Evolutionary conservation across 1,140 invertebrate genomes (phyloP), one percentile per base, ranked within the genome.

Genomic region (Lasioglossum albipes): DNA sequence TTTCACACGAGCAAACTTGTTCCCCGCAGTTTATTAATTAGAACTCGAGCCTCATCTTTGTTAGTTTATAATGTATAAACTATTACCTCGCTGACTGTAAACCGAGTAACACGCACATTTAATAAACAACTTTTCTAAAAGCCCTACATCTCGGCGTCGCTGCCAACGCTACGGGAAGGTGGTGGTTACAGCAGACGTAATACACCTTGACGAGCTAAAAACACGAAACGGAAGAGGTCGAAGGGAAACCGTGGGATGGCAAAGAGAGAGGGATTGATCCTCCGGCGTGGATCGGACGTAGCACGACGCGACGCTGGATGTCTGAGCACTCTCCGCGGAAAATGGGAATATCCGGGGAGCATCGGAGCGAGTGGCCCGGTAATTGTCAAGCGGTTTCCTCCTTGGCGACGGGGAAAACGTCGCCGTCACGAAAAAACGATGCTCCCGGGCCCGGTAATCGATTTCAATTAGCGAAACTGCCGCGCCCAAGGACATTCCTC

Each of bases 401-500:
- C 66, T 79, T 64, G 36, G 27, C 45, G 27, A 12, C 12, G 22
- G 42, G 62, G 41, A 31, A 45, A 59, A 67, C 57, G 66, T 71
- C 61, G 54, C 9, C 68, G 73, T 70, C 62, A 70, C 69, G 79
- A 61, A 83, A 85, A 88, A 87, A 85, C 81, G 75, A 31, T 66
- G 75, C 42, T 76, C 62, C 72, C 70, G 49, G 54, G 67, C 52
- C 73, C 61, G 54, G 77, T 85, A 88, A 88, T 88, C 86, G 87
- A 88, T 88, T 88, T 88, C 84, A 88, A 87, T 88, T 87, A 88
- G 85, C 85, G 81, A 85, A 88, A 85, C 87, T 87, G 84, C 81
- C 84, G 78, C 72, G 74, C 71, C 77, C 68, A 80, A 85, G 78
- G 75, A 88, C 84, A 87, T 88, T 82, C 84, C 84, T 83, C 66